Conservation (phyloP, 2,888 invertebrate species). For the Mimachlamys varia region DNA sequence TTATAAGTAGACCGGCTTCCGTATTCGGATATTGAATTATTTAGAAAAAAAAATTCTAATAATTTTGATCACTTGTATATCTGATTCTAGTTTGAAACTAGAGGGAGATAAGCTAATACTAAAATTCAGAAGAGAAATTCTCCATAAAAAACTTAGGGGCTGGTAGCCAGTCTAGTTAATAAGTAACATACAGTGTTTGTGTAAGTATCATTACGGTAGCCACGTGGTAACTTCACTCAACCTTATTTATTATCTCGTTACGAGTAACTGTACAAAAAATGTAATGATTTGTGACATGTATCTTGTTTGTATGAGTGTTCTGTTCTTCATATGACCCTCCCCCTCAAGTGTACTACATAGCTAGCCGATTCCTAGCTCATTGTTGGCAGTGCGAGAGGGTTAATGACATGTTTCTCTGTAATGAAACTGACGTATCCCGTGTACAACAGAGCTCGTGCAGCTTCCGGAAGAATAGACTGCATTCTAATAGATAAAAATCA, state of each 20-base stretch:
- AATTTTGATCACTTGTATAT: too few species aligned
- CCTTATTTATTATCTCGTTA: not conserved
- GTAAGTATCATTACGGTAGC: not conserved
- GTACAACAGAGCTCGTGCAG: not conserved
- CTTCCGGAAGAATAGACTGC: not conserved
- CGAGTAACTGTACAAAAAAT: not conserved
- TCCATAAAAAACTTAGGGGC: too few species aligned
- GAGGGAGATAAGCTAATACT: too few species aligned
- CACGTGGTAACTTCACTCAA: not conserved
- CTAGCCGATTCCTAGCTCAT: not conserved
- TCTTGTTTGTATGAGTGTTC: not conserved
- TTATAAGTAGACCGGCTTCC: too few species aligned
- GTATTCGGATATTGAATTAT: too few species aligned
- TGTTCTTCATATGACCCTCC: not conserved
- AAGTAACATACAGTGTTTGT: not conserved
- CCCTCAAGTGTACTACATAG: not conserved
- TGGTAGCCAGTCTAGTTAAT: too few species aligned
- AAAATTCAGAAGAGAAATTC: too few species aligned
- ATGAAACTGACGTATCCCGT: slow-evolving; percentile 1
- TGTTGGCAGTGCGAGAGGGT: not conserved
- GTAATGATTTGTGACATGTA: not conserved
- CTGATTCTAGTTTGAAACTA: too few species aligned
- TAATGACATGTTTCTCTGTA: slow-evolving; percentile 1
- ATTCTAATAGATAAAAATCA: not conserved
- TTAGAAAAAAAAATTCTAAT: too few species aligned